Percentiles rank a stretch among this genome's conserved stretches.
phyloP scores from a whole-genome alignment of 2,888 invertebrate species.

The Lycaena phlaeas region DNA sequence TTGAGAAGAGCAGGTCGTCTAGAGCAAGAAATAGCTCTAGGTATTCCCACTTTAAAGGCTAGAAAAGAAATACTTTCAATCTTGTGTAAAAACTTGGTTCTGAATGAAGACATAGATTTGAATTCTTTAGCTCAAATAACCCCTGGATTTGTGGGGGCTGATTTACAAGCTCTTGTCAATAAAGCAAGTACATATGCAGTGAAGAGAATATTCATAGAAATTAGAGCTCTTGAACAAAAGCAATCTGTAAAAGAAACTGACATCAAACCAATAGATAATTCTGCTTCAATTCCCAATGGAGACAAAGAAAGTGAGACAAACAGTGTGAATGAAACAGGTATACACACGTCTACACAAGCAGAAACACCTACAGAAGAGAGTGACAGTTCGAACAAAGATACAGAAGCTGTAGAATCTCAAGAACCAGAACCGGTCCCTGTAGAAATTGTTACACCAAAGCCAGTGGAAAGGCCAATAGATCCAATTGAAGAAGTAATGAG shows the following conservation, averaged over 20 bases:
- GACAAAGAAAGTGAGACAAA: slow-evolving; percentile 31
- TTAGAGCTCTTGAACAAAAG: slow-evolving; percentile 25
- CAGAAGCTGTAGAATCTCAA: too few species aligned
- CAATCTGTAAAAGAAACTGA: slow-evolving; percentile 19
- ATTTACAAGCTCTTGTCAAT: slow-evolving; percentile 87
- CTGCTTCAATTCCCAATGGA: slow-evolving; percentile 49
- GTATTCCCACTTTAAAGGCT: slow-evolving; percentile 91
- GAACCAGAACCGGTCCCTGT: slow-evolving; percentile 24
- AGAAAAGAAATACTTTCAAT: slow-evolving; percentile 84
- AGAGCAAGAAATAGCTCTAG: slow-evolving; percentile 93
- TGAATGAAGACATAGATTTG: slow-evolving; percentile 81
- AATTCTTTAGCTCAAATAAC: slow-evolving; percentile 84
- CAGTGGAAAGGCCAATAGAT: slow-evolving; percentile 23
- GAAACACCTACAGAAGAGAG: not conserved
- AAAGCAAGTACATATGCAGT: slow-evolving; percentile 93
- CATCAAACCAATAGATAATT: slow-evolving; percentile 26
- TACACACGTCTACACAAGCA: not conserved
- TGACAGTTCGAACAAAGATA: not conserved
- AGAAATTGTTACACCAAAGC: slow-evolving; percentile 11
- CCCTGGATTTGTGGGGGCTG: slow-evolving; percentile 97
- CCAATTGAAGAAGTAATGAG: slow-evolving; percentile 70
- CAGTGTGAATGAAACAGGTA: not conserved
- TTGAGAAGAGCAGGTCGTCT: slow-evolving; percentile 93
- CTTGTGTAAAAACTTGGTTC: slow-evolving; percentile 79
- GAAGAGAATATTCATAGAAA: slow-evolving; percentile 69